Evolutionary conservation across 2,797 vertebrate genomes (phyloP).

Genomic region (Sebastes baramenuke): DNA sequence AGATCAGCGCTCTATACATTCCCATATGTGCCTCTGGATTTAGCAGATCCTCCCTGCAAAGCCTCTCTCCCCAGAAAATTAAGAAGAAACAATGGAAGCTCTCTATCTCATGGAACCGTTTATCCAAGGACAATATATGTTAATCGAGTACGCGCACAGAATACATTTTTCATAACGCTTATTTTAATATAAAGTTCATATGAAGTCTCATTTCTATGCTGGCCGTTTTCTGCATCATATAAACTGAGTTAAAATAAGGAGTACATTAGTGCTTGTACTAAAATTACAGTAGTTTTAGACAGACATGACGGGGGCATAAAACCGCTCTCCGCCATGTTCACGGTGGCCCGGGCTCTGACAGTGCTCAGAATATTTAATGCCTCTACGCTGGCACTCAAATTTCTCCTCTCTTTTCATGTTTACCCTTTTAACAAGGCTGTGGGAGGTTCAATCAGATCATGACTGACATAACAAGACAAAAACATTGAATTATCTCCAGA

Average conservation of each 20-base stretch:
- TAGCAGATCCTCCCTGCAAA: conserved; percentile 66
- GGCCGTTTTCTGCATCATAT: conserved; percentile 3
- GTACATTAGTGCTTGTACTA: conserved; percentile 34
- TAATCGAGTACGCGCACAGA: conserved; percentile 54
- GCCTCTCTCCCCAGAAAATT: conserved; percentile 62
- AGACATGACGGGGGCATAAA: conserved; percentile 46
- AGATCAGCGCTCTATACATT: conserved; percentile 69
- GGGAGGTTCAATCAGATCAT: conserved; percentile 62
- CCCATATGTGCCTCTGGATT: conserved; percentile 72
- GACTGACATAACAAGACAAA: conserved; percentile 64
- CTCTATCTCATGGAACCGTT: conserved; percentile 71
- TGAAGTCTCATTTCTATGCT: conserved; percentile 23
- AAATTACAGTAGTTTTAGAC: conserved; percentile 38
- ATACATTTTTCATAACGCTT: conserved; percentile 31
- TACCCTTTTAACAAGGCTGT: conserved; percentile 57
- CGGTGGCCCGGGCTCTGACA: conserved; percentile 36
- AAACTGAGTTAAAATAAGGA: conserved; percentile 33
- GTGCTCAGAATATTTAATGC: conserved; percentile 61
- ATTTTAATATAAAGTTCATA: conserved; percentile 41
- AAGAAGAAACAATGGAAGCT: conserved; percentile 65
- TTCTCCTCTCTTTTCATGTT: conserved; percentile 71
- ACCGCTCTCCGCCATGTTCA: conserved; percentile 16
- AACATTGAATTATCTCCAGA: conserved; percentile 38
- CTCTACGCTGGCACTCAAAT: conserved; percentile 40
- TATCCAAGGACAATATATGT: conserved; percentile 65